phyloP scores from a whole-genome alignment of 2,113 vertebrate genomes.

The Ovibos moschatus region DNA sequence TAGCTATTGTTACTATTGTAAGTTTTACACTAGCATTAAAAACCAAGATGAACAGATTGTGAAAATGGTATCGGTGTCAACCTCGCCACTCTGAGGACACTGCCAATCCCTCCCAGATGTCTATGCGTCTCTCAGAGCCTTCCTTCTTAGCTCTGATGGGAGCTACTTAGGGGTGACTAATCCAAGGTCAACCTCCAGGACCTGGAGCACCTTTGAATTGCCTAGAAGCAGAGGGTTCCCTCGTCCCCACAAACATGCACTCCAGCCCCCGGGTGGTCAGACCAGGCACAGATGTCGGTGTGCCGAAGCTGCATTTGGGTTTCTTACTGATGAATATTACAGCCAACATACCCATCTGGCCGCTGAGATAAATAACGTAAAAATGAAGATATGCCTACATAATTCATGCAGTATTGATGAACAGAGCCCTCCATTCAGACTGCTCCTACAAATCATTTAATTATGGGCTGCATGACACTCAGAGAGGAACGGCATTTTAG shows the following conservation, averaged over 20 bases:
- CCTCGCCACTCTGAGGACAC: background rate
- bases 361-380: conserved; percentile 44
- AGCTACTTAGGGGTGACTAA: conserved; percentile 23
- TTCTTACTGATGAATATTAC: conserved; percentile 69
- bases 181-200: background rate
- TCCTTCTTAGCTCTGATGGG: background rate
- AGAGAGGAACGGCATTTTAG: conserved; percentile 56
- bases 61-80: rapidly evolving
- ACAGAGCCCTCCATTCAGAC: conserved; percentile 43
- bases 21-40: background rate
- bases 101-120: background rate
- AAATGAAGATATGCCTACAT: conserved; percentile 61
- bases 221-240: background rate
- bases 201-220: background rate
- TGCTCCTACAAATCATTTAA: conserved; percentile 69
- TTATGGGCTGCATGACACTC: conserved; percentile 45
- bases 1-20: background rate
- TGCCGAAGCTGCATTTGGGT: conserved; percentile 28
- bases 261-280: conserved; percentile 8
- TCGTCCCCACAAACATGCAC: background rate
- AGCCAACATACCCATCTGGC: conserved; percentile 74
- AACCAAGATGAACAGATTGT: background rate
- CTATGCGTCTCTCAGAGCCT: background rate
- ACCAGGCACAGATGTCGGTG: conserved; percentile 60
- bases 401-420: conserved; percentile 69